A percentile compares a stretch with the other conserved stretches of the same genome.
phyloP scores from a whole-genome alignment of 2,113 vertebrate species.

The Tragulus kanchil region DNA sequence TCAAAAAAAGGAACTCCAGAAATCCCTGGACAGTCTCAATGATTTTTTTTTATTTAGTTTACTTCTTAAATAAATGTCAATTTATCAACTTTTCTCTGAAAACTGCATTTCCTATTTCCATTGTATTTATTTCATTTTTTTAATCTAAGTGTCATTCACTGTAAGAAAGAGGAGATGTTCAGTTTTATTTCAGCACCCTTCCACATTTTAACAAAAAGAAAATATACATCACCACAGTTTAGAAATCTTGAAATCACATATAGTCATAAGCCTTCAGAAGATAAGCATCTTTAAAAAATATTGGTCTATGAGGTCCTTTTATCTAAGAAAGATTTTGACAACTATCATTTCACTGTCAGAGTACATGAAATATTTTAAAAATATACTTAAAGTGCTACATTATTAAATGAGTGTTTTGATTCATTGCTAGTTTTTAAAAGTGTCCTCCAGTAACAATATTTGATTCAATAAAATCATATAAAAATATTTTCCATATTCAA shows the following conservation, averaged over 20 bases:
- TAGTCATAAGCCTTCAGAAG: neutral
- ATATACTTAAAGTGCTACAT: neutral
- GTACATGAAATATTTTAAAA: neutral
- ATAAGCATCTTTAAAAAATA: neutral
- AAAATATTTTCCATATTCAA: conserved; percentile 6
- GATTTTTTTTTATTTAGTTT: neutral
- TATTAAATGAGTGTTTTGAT: conserved; percentile 7
- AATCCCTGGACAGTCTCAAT: neutral
- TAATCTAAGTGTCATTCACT: neutral
- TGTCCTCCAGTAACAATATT: neutral
- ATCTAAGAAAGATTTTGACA: conserved; percentile 18
- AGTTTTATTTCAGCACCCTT: neutral
- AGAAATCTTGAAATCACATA: neutral
- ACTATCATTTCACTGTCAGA: neutral
- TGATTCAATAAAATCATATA: conserved; percentile 21
- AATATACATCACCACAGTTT: neutral
- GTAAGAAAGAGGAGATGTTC: neutral
- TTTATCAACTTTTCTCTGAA: neutral
- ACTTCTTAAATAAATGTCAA: neutral
- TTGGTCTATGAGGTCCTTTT: neutral
- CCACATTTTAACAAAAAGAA: neutral
- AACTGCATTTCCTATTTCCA: neutral
- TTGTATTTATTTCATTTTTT: neutral
- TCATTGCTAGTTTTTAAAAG: conserved; percentile 1
- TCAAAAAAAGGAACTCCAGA: neutral